A percentile compares a stretch with the other conserved stretches of the same genome.
These are phyloP conservation scores for Bovichtus variegatus DNA, from an alignment of 2,797 vertebrate genomes.

Conservation along the genomic window DNA sequence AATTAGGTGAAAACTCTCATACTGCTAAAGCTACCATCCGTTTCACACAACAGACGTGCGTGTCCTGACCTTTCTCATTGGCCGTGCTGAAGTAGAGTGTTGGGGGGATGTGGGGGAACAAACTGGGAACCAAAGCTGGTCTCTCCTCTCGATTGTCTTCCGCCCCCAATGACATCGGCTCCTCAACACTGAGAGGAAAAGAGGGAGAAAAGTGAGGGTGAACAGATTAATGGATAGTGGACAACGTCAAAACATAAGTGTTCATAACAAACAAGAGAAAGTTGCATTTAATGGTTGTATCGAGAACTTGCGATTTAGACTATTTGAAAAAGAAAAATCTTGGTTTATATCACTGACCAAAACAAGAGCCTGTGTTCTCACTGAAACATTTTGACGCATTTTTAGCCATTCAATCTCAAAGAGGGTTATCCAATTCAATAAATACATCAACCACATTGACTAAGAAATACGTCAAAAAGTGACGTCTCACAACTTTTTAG, in stretches of 20 bases:
- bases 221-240: too few species aligned
- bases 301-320: too few species aligned
- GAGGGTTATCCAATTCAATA: neutral
- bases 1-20: neutral
- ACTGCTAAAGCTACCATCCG: neutral
- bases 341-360: neutral
- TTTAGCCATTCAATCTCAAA: neutral
- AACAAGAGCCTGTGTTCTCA: too few species aligned
- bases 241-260: too few species aligned
- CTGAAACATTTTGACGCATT: neutral
- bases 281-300: too few species aligned
- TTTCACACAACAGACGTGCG: neutral
- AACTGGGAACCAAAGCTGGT: slow-evolving; percentile 91
- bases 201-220: neutral
- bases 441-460: neutral
- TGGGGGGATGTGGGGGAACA: slow-evolving; percentile 91
- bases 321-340: too few species aligned
- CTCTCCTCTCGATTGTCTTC: slow-evolving; percentile 85
- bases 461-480: neutral
- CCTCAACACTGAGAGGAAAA: slow-evolving; percentile 70
- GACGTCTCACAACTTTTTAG: neutral
- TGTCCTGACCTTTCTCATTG: slow-evolving; percentile 90
- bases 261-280: too few species aligned
- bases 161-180: slow-evolving; percentile 78
- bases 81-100: slow-evolving; percentile 95